Conservation (phyloP, 2,113 vertebrate genomes). For the Antidorcas marsupialis region DNA sequence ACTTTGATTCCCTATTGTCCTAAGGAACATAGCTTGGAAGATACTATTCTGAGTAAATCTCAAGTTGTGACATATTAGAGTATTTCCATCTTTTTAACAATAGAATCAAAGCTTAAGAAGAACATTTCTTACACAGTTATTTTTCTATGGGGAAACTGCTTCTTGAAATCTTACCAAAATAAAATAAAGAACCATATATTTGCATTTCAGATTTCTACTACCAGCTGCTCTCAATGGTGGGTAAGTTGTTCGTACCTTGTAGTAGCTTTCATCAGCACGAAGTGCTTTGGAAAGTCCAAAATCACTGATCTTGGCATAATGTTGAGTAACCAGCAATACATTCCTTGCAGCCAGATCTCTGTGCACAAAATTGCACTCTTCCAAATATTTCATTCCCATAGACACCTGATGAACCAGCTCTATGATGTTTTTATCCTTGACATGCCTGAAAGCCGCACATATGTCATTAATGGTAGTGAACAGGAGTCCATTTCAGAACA, state of each 20-base stretch:
- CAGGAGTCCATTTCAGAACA: neutral
- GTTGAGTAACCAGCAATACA: constrained; percentile 94
- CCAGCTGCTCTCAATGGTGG: neutral
- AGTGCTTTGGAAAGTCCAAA: constrained; percentile 98
- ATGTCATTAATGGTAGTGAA: neutral
- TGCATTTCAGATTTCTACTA: neutral
- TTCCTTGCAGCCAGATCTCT: constrained; percentile 97
- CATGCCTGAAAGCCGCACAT: constrained; percentile 81
- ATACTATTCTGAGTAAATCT: neutral
- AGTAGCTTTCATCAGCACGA: constrained; percentile 87
- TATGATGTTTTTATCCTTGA: constrained; percentile 91
- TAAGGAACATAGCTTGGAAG: neutral
- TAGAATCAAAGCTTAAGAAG: neutral
- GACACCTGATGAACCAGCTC: constrained; percentile 97
- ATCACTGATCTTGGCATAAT: constrained; percentile 99
- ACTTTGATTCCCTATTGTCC: neutral
- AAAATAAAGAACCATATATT: neutral
- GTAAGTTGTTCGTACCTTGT: constrained; percentile 80
- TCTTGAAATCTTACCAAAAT: neutral
- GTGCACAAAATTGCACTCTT: constrained; percentile 96
- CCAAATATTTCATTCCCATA: constrained; percentile 98
- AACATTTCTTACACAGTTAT: neutral
- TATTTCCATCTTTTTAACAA: neutral
- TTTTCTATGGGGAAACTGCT: neutral
- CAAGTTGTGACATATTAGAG: neutral